Evolutionary conservation across 2,113 vertebrate genomes (phyloP).

Genomic region (Corythornis madagascariensis): DNA sequence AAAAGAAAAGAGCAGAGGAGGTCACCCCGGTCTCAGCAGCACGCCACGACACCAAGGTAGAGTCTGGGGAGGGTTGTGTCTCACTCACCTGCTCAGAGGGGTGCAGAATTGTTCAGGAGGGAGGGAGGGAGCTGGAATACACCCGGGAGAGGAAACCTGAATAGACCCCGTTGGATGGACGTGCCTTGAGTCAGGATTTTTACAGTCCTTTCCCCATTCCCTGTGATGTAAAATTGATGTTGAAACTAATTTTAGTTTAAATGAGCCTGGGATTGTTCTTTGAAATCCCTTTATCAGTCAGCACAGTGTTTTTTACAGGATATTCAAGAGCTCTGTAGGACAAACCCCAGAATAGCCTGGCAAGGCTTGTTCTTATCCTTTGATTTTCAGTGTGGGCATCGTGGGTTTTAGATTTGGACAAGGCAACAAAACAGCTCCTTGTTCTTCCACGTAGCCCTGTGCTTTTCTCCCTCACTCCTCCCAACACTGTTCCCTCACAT

Average conservation of each 20-base stretch:
- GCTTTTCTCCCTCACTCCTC: neutral
- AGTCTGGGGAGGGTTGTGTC: constrained; percentile 30
- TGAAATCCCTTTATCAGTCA: neutral
- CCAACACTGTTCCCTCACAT: neutral
- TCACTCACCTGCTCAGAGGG: neutral
- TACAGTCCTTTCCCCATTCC: neutral
- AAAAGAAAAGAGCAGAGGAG: constrained; percentile 73
- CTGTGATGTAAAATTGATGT: neutral
- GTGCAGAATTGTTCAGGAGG: neutral
- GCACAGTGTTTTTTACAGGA: neutral
- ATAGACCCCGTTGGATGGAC: neutral
- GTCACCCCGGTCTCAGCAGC: constrained; percentile 71
- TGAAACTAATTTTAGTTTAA: neutral
- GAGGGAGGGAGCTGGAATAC: neutral
- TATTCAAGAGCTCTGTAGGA: neutral
- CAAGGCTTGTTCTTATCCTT: neutral
- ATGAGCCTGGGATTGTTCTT: neutral
- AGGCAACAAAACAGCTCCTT: neutral
- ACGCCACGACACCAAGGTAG: constrained; percentile 91
- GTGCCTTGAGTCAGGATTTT: neutral
- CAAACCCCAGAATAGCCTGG: neutral
- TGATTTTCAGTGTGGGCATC: neutral
- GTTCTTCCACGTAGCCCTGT: neutral
- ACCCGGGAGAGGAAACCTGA: neutral
- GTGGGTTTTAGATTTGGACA: neutral